Evolutionary conservation across 1,140 invertebrate genomes (phyloP).

Genomic region (Onthophagus taurus): DNA sequence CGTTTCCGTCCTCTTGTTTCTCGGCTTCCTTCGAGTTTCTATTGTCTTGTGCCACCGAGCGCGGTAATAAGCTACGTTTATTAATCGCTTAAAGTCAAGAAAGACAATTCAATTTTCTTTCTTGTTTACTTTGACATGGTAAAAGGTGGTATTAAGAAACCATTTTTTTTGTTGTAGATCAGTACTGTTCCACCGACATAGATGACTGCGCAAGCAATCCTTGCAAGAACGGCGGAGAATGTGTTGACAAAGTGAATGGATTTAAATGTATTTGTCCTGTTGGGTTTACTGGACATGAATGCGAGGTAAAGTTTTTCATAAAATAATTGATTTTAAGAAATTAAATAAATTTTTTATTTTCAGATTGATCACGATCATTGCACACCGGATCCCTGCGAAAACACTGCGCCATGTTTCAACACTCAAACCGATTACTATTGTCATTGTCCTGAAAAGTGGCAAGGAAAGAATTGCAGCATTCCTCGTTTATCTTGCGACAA

Average conservation of each 20-base stretch:
- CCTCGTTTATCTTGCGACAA: slow-evolving; percentile 47
- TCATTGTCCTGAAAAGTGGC: slow-evolving; percentile 76
- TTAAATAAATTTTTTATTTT: slow-evolving; percentile 24
- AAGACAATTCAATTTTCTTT: too few relatives aligned
- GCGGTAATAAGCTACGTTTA: too few relatives aligned
- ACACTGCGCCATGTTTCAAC: slow-evolving; percentile 72
- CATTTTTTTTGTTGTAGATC: slow-evolving; percentile 35
- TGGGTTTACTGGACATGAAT: slow-evolving; percentile 68
- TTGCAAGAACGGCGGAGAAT: slow-evolving; percentile 77
- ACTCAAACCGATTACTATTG: slow-evolving; percentile 82
- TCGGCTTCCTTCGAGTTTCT: too few relatives aligned
- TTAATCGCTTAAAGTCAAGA: too few relatives aligned
- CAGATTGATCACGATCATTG: slow-evolving; percentile 75
- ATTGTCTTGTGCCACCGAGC: too few relatives aligned
- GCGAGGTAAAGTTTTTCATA: slow-evolving; percentile 49
- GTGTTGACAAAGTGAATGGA: slow-evolving; percentile 68
- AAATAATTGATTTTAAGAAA: slow-evolving; percentile 4
- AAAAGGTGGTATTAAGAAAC: too few relatives aligned
- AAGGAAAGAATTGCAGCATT: slow-evolving; percentile 83
- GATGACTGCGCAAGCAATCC: slow-evolving; percentile 66
- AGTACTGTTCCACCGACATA: slow-evolving; percentile 59
- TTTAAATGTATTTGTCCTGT: slow-evolving; percentile 78
- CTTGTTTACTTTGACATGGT: too few relatives aligned
- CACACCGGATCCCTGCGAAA: slow-evolving; percentile 70
- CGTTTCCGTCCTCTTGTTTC: too few relatives aligned